phyloP scores from a whole-genome alignment of 2,113 vertebrate species.

The Motacilla tschutschensis region DNA sequence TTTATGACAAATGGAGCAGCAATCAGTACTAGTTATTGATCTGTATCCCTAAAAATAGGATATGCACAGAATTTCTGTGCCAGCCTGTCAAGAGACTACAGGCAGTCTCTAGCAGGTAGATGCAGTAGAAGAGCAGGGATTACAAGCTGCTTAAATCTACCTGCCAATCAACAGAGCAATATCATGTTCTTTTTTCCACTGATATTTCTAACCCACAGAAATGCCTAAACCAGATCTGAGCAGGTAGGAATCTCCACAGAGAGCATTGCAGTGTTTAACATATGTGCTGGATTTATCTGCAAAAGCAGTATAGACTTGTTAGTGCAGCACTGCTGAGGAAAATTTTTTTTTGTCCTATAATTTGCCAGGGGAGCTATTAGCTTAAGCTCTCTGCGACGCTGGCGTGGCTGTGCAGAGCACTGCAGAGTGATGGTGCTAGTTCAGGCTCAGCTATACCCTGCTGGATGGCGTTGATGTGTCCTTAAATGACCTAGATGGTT shows the following conservation, averaged over 20 bases:
- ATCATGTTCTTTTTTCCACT: neutral
- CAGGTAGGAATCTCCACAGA: neutral
- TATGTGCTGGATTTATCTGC: slow-evolving; percentile 11
- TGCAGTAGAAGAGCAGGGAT: neutral
- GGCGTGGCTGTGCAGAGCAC: neutral
- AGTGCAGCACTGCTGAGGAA: slow-evolving; percentile 11
- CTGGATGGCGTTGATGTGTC: neutral
- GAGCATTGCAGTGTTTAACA: neutral
- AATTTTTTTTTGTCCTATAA: slow-evolving; percentile 8
- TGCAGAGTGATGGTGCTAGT: neutral
- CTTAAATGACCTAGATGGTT: slow-evolving; percentile 24
- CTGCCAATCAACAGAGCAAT: slow-evolving; percentile 7
- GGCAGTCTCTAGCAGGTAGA: neutral
- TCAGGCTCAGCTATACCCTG: neutral
- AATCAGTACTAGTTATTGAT: neutral
- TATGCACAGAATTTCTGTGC: neutral
- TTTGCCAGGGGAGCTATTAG: neutral
- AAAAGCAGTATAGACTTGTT: neutral
- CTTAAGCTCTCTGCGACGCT: neutral
- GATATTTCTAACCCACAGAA: neutral
- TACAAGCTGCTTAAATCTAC: neutral
- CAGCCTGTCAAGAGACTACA: neutral
- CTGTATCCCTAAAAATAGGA: neutral
- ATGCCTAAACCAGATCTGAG: neutral
- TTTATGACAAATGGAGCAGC: neutral